These are phyloP conservation scores for Macaca mulatta DNA, from an alignment of 2,113 vertebrate species.

Conservation along the genomic window DNA sequence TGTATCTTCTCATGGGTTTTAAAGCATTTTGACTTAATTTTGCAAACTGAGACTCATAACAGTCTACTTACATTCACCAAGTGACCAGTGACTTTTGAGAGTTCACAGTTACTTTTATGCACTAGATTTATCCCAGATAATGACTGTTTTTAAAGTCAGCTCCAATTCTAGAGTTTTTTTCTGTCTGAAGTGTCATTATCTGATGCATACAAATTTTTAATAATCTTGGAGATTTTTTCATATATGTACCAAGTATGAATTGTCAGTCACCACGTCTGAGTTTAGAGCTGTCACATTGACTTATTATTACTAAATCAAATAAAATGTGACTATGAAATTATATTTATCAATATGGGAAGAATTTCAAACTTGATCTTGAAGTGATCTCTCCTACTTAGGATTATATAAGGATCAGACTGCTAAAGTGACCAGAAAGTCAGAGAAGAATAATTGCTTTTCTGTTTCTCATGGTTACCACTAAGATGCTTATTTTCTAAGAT, in stretches of 20 bases:
- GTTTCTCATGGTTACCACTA: neutral
- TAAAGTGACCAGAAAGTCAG: neutral
- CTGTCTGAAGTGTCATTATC: conserved; percentile 10
- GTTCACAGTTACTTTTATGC: neutral
- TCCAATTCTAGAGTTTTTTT: conserved; percentile 13
- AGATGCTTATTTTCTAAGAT: neutral
- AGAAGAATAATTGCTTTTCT: neutral
- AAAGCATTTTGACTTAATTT: conserved; percentile 31
- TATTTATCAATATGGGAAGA: neutral
- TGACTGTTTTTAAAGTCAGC: neutral
- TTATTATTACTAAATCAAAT: conserved; percentile 47
- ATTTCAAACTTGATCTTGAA: neutral
- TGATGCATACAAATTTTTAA: conserved; percentile 28
- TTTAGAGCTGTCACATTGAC: conserved; percentile 2
- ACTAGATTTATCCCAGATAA: neutral
- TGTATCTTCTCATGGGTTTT: neutral
- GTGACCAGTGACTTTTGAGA: neutral
- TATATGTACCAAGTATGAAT: neutral
- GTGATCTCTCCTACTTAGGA: neutral
- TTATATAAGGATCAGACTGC: neutral
- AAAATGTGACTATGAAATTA: conserved; percentile 50
- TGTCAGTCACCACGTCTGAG: neutral
- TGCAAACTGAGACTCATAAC: neutral
- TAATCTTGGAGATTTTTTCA: neutral
- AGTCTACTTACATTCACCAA: neutral